Base-by-base conservation (phyloP, 1,140 invertebrate genomes). In the Brachionus plicatilis region DNA sequence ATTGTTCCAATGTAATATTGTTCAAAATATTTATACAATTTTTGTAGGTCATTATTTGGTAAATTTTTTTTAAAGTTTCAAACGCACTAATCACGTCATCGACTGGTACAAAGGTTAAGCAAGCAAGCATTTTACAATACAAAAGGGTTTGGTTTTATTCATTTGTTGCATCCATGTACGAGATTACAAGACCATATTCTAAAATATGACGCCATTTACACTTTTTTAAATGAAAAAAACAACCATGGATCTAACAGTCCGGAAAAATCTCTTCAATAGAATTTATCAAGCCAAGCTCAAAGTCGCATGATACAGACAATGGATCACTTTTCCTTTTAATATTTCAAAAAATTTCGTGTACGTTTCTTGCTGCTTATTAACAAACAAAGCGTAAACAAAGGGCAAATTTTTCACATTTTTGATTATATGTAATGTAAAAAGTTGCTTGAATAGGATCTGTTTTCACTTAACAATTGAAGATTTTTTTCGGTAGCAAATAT, bases 381-480 rank as follows among this genome's bases (percentile, higher is more conserved):
- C 56, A 65, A 65, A 65, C 17, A 65, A 27, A 27, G 17, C 56
- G 24, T 56, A 56, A 56, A 56, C 50, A 56, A 56, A 17, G 20
- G 50, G 50, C 50, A 56, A 56, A 53, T 53, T 66, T 66, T 66
- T 66, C 60, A 29, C 60, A 68, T 68, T 68, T 33, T 68, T 68
- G 24, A 68, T 33, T 68, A 68, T 68, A 68, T 68, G 65, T 37
- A 68, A 27, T 33, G 65, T 68, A 68, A 68, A 68, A 68, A 68
- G 65, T 29, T 68, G 65, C 65, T 68, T 68, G 65, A 68, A 68
- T 68, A 68, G 20, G 65, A 27, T 68, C 65, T 27, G 65, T 68
- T 68, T 68, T 68, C 65, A 68, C 29, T 33, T 68, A 68, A 37
- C 65, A 68, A 68, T 68, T 68, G 65, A n/a, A 68, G 24, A 68